Base-by-base conservation (phyloP, 1,140 invertebrate genomes). In the Drosophila mojavensis region DNA sequence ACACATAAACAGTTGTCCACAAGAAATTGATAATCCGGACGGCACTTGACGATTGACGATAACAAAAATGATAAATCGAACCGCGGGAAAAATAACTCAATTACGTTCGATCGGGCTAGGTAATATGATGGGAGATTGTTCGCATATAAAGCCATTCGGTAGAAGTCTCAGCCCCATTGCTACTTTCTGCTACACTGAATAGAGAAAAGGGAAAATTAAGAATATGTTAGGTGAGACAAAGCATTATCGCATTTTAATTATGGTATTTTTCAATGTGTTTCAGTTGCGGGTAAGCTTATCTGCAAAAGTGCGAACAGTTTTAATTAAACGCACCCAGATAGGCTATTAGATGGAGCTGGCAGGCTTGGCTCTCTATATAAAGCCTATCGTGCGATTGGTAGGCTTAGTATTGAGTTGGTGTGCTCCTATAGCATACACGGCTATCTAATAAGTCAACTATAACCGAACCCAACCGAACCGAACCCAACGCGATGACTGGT, bases 171-270 rank as follows among this genome's bases (percentile, higher is more conserved):
- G 6, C 36, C 10, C 10, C 36, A 39, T 39, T 11, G 11, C 10
- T 3, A 13, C 10, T 39, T 39, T 39, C 43, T 47, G n/a, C 1
- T 53, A 10, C 11, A 10, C 48, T 41, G n/a, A 28, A 39, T 73
- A 58, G 15, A 36, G 50, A 47, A 26, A 58, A 20, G 54, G 20
- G 50, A 39, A 72, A 75, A 51, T 74, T 30, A 48, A 47, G 53
- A 50, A 55, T 47, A 66, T 71, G 63, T 36, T 66, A 54, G 63
- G 69, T 66, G 69, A 68, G 51, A 30, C 36, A 45, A 2, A 53
- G 41, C 39, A 53, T 81, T 74, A 77, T 73, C 74, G 58, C 51
- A 67, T 66, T 81, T 84, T 85, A 84, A 85, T 85, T 84, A 72
- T 50, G 51, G 56, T 60, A 81, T 47, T 77, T 51, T 50, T 30